Percentiles rank a stretch among this genome's conserved stretches.
These are phyloP conservation scores for Aramus guarauna DNA, from an alignment of 2,113 vertebrate species.

Conservation along the genomic window DNA sequence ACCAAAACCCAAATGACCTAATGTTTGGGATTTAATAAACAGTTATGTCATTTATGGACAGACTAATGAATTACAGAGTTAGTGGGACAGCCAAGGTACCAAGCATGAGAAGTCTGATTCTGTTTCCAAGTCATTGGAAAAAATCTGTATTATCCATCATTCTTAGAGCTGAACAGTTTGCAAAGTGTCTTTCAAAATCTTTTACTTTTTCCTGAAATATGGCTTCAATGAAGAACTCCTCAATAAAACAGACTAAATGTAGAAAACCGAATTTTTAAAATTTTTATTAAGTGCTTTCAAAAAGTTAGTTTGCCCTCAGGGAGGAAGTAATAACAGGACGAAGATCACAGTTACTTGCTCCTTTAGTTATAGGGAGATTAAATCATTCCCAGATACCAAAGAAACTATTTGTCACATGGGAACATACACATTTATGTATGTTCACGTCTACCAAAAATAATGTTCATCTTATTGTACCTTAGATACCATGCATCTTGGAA, in stretches of 20 bases:
- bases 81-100: background rate
- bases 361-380: background rate
- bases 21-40: background rate
- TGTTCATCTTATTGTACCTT: background rate
- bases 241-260: background rate
- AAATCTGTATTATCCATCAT: rapidly evolving
- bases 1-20: background rate
- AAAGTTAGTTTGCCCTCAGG: background rate
- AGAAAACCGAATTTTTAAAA: background rate
- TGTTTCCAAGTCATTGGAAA: background rate
- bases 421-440: background rate
- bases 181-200: background rate
- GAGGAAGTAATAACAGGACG: background rate
- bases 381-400: background rate
- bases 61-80: background rate
- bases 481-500: background rate
- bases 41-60: background rate
- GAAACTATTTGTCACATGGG: background rate
- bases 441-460: background rate
- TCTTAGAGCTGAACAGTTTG: background rate
- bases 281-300: background rate
- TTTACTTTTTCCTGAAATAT: background rate
- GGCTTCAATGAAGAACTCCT: background rate
- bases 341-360: background rate
- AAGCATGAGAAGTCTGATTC: background rate